Evolutionary conservation across 2,113 vertebrate species (phyloP).

Genomic region (Empidonax traillii): DNA sequence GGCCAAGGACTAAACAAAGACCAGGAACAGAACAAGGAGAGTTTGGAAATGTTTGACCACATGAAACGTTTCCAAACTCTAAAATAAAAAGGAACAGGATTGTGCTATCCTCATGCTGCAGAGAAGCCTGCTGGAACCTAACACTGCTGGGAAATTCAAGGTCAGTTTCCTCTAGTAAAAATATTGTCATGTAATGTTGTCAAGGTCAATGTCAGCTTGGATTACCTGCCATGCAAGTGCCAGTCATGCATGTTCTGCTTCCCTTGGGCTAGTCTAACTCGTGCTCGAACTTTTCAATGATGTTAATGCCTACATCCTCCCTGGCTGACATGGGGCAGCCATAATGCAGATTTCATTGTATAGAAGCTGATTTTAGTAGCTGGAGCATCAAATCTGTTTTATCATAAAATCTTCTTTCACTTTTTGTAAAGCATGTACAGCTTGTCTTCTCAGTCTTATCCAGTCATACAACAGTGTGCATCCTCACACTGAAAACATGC

Average conservation of each 20-base stretch:
- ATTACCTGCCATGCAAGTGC: slow-evolving; percentile 38
- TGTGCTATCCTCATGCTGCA: fast-evolving
- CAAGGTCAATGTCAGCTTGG: slow-evolving; percentile 55
- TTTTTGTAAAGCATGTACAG: neutral
- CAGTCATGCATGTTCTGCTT: slow-evolving; percentile 27
- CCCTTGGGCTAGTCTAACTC: slow-evolving; percentile 20
- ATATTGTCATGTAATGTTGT: neutral
- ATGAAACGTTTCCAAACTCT: neutral
- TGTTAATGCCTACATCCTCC: neutral
- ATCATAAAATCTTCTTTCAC: neutral
- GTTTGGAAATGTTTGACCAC: neutral
- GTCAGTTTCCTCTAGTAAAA: neutral
- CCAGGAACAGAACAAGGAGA: neutral
- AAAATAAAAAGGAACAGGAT: neutral
- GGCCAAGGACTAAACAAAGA: neutral
- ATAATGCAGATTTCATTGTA: neutral
- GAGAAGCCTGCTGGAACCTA: neutral
- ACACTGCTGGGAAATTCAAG: neutral
- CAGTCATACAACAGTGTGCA: neutral
- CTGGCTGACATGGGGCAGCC: neutral
- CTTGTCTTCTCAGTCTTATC: neutral
- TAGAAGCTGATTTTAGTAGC: neutral
- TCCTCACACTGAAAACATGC: slow-evolving; percentile 6
- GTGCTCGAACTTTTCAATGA: neutral
- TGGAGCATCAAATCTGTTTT: neutral